These are phyloP conservation scores for Habroteleia sp. DNA, from an alignment of 2,888 invertebrate species.

Conservation along the genomic window DNA sequence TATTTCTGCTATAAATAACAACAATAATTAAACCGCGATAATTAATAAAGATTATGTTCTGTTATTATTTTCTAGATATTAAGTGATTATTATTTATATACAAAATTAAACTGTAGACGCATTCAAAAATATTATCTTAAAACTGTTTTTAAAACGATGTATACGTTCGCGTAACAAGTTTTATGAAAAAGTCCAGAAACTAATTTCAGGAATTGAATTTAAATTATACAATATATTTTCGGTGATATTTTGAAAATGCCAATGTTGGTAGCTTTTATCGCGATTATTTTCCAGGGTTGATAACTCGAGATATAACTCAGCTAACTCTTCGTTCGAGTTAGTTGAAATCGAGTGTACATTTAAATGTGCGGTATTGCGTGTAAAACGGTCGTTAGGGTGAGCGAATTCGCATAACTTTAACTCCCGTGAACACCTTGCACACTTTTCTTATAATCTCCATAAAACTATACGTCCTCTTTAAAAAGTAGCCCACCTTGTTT, in stretches of 20 bases:
- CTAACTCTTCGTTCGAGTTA: constrained; percentile 66
- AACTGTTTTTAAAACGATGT: too few species aligned
- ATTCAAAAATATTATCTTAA: not conserved
- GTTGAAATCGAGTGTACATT: constrained; percentile 71
- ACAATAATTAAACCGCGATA: constrained; percentile 17
- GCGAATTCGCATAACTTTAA: constrained; percentile 76
- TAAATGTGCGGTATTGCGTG: constrained; percentile 77
- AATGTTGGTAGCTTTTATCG: constrained; percentile 9
- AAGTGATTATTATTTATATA: too few species aligned
- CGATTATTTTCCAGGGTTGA: constrained; percentile 22
- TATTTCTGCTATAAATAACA: not conserved
- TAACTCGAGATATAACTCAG: constrained; percentile 31
- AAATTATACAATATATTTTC: constrained; percentile 11
- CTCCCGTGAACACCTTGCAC: constrained; percentile 69
- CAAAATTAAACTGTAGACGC: too few species aligned
- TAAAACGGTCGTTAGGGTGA: constrained; percentile 74
- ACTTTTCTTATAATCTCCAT: constrained; percentile 58
- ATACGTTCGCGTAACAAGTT: not conserved
- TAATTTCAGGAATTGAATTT: constrained; percentile 9
- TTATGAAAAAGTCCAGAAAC: not conserved
- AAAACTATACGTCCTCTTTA: not conserved
- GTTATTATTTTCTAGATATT: too few species aligned
- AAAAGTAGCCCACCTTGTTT: constrained; percentile 13
- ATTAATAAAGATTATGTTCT: too few species aligned
- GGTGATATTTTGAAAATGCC: not conserved